Percentiles rank a stretch among this genome's conserved stretches.
Conservation (phyloP, 2,888 invertebrate species). For the Rhyacophila evoluta region DNA sequence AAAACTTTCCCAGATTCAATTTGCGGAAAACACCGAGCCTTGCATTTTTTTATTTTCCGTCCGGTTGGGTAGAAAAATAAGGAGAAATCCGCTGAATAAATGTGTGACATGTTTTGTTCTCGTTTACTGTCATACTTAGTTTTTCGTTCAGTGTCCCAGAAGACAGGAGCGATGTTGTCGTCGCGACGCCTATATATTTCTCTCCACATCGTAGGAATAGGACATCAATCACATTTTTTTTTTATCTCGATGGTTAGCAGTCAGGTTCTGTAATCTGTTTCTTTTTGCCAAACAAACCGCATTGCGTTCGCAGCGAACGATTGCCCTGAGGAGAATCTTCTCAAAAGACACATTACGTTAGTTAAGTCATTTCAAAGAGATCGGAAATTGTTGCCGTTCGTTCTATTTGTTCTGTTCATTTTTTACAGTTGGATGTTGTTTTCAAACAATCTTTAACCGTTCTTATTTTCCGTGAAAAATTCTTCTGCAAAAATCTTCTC, state of each 20-base stretch:
- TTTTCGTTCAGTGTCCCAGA: constrained; percentile 3
- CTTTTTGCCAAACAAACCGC: constrained; percentile 23
- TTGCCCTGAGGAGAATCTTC: neutral
- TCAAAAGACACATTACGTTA: constrained; percentile 24
- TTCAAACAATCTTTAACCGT: neutral
- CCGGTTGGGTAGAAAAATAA: neutral
- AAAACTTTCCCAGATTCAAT: constrained; percentile 1
- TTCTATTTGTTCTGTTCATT: neutral
- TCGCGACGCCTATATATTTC: constrained; percentile 11
- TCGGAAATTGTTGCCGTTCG: constrained; percentile 9
- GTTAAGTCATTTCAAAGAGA: constrained; percentile 24
- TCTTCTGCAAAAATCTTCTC: neutral
- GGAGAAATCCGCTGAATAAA: constrained; percentile 34
- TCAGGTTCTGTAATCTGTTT: constrained; percentile 33
- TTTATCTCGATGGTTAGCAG: constrained; percentile 42
- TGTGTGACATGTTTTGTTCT: constrained; percentile 30
- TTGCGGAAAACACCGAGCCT: neutral
- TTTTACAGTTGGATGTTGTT: neutral
- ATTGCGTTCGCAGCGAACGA: constrained; percentile 10
- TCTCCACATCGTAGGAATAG: constrained; percentile 11
- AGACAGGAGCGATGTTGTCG: constrained; percentile 25
- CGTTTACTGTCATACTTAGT: constrained; percentile 50
- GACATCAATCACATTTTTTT: constrained; percentile 34
- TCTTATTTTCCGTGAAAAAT: neutral
- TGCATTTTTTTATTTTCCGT: constrained; percentile 22